Percentiles rank a stretch among this genome's conserved stretches.
phyloP scores from a whole-genome alignment of 2,888 invertebrate species.

The Caradrina kadenii region DNA sequence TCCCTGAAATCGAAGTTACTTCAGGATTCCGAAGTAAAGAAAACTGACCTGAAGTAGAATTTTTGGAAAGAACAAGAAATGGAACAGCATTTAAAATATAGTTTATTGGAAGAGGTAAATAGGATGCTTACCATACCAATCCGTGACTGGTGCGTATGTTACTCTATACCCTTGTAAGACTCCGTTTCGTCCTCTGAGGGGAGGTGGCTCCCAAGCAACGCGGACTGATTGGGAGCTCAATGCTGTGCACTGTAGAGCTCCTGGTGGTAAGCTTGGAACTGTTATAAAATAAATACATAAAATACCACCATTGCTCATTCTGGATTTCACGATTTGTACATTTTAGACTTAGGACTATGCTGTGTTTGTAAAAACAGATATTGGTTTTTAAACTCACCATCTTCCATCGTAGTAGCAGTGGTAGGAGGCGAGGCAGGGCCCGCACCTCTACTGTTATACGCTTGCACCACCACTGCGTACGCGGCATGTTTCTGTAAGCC shows the following conservation, averaged over 20 bases:
- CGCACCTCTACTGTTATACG: slow-evolving; percentile 96
- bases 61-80: slow-evolving; percentile 31
- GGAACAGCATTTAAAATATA: not conserved
- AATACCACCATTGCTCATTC: not conserved
- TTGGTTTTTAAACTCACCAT: slow-evolving; percentile 89
- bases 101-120: not conserved
- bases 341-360: not conserved
- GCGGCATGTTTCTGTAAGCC: slow-evolving; percentile 95
- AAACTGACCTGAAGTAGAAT: slow-evolving; percentile 52
- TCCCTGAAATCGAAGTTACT: slow-evolving; percentile 86
- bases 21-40: slow-evolving; percentile 59
- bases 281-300: slow-evolving; percentile 55
- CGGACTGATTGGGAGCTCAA: slow-evolving; percentile 96
- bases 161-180: slow-evolving; percentile 96
- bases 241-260: slow-evolving; percentile 95
- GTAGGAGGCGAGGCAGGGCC: slow-evolving; percentile 96
- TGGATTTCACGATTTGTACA: not conserved
- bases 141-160: slow-evolving; percentile 94
- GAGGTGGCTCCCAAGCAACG: slow-evolving; percentile 96
- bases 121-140: slow-evolving; percentile 93
- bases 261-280: slow-evolving; percentile 97
- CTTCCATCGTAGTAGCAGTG: slow-evolving; percentile 95
- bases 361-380: not conserved
- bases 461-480: slow-evolving; percentile 96
- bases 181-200: slow-evolving; percentile 95